These are phyloP conservation scores for Micromussa lordhowensis DNA, from an alignment of 92 coral and sea anemone genomes.

Conservation along the genomic window DNA sequence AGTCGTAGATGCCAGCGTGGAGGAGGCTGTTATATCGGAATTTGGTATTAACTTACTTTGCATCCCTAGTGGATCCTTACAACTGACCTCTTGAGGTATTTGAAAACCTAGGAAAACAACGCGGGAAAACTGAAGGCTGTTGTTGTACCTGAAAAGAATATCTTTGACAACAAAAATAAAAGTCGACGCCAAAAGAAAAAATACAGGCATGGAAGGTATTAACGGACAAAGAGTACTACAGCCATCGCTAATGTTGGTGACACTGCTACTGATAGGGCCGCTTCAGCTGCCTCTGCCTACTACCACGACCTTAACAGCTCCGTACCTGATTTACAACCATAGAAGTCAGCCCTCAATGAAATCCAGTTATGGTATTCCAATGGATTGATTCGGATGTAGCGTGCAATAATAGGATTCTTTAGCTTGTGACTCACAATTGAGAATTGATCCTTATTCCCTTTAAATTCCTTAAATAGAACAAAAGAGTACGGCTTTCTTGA, in stretches of 20 bases:
- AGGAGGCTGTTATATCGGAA: neutral
- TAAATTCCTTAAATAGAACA: neutral
- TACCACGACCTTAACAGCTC: neutral
- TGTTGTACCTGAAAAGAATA: too few species aligned
- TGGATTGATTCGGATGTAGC: conserved; percentile 28
- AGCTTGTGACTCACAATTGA: conserved; percentile 12
- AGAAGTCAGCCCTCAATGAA: conserved; percentile 10
- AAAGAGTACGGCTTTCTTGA: neutral
- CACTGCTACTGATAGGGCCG: too few species aligned
- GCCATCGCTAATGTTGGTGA: too few species aligned
- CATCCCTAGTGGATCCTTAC: neutral
- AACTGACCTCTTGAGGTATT: neutral
- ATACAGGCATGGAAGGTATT: too few species aligned
- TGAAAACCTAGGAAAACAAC: neutral
- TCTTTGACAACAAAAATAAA: too few species aligned
- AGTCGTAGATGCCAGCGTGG: neutral
- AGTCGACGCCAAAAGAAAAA: too few species aligned
- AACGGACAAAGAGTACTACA: too few species aligned
- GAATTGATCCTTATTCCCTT: neutral
- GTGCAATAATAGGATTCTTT: neutral
- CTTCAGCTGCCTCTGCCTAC: too few species aligned
- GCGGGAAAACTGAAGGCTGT: too few species aligned
- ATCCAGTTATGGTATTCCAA: neutral
- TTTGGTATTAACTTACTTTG: neutral
- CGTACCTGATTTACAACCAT: conserved; percentile 17